Percentiles rank a stretch among this genome's conserved stretches.
Conservation (phyloP, 1,140 invertebrate genomes). For the Medauroidea extradentata region DNA sequence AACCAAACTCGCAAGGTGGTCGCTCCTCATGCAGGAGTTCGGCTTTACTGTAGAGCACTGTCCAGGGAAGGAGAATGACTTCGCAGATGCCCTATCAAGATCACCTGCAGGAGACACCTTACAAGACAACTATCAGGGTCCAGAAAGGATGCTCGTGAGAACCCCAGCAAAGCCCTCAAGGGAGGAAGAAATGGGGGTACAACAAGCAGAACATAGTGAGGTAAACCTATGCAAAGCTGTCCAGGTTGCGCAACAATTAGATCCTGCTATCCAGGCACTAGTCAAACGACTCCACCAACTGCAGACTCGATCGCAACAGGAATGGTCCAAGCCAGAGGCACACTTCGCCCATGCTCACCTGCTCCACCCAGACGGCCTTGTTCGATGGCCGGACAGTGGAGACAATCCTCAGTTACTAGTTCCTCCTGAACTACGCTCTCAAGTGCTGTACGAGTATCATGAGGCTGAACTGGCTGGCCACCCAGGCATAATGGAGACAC, state of each 20-base stretch:
- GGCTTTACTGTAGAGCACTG: slow-evolving; percentile 24
- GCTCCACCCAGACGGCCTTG: neutral
- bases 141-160: too few species aligned
- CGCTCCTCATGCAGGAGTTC: slow-evolving; percentile 29
- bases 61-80: slow-evolving; percentile 25
- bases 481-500: slow-evolving; percentile 22
- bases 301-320: too few species aligned
- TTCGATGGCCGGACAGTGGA: too few species aligned
- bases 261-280: neutral
- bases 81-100: neutral
- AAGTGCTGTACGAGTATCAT: slow-evolving; percentile 18
- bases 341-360: neutral
- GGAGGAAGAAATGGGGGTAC: too few species aligned
- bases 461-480: slow-evolving; percentile 20
- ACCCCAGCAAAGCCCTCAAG: too few species aligned
- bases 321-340: too few species aligned
- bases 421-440: neutral
- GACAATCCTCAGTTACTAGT: slow-evolving; percentile 10
- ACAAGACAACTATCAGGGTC: too few species aligned
- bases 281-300: too few species aligned
- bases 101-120: neutral
- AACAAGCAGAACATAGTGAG: too few species aligned
- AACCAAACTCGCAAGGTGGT: slow-evolving; percentile 30
- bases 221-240: too few species aligned
- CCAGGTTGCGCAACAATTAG: neutral